These are phyloP conservation scores for Lasius platythorax DNA, from an alignment of 2,888 invertebrate genomes.

Conservation along the genomic window DNA sequence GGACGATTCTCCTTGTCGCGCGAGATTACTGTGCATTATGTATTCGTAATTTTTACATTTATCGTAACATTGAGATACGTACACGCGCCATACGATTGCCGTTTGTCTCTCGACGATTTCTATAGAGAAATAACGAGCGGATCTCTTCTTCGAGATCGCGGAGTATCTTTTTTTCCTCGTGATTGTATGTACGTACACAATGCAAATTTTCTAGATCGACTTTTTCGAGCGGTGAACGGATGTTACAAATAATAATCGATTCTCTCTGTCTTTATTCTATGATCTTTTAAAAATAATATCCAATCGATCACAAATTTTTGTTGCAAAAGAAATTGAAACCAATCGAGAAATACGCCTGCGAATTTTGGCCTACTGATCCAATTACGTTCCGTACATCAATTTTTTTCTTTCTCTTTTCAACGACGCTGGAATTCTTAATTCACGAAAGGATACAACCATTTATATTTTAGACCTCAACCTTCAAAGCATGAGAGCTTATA, in stretches of 20 bases:
- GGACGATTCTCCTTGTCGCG: slow-evolving; percentile 32
- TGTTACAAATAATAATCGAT: background rate
- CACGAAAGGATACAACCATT: background rate
- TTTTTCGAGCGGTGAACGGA: background rate
- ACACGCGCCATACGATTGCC: slow-evolving; percentile 27
- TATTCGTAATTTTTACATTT: slow-evolving; percentile 45
- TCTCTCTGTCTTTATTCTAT: background rate
- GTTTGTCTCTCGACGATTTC: slow-evolving; percentile 34
- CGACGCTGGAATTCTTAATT: background rate
- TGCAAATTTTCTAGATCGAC: background rate
- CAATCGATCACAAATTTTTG: background rate
- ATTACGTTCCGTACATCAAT: background rate
- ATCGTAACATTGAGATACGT: slow-evolving; percentile 15
- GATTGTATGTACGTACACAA: background rate
- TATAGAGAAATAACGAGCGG: slow-evolving; percentile 21
- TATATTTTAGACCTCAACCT: slow-evolving; percentile 20
- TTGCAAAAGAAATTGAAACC: background rate
- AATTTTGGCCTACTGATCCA: background rate
- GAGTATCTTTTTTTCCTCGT: background rate
- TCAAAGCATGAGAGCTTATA: slow-evolving; percentile 33
- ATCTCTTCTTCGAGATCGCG: background rate
- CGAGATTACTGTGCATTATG: slow-evolving; percentile 29
- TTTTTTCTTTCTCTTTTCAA: background rate
- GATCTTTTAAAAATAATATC: background rate
- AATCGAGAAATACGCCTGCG: too few relatives aligned